phyloP scores from a whole-genome alignment of 2,113 vertebrate genomes.

The Oncorhynchus mykiss region DNA sequence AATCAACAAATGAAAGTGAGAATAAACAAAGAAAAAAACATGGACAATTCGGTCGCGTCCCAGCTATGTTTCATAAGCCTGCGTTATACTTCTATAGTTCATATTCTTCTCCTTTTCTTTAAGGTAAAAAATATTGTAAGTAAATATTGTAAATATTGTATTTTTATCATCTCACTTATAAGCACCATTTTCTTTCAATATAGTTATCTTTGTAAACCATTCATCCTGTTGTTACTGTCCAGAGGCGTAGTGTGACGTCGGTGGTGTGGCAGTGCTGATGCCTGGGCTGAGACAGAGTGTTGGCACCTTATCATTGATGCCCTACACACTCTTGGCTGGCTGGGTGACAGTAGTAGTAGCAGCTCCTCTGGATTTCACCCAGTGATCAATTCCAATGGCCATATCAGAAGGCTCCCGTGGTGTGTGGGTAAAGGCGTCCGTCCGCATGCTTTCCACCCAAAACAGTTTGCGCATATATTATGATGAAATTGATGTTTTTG shows the following conservation, averaged over 20 bases:
- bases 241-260: slow-evolving; percentile 44
- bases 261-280: slow-evolving; percentile 17
- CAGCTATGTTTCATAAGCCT: slow-evolving; percentile 59
- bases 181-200: slow-evolving; percentile 71
- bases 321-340: background rate
- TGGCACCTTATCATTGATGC: slow-evolving; percentile 16
- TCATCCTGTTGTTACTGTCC: slow-evolving; percentile 70
- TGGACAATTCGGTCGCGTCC: slow-evolving; percentile 54
- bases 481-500: no score
- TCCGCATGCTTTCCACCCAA: slow-evolving; percentile 2
- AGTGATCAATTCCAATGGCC: slow-evolving; percentile 9
- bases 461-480: no score
- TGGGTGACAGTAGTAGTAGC: slow-evolving; percentile 13
- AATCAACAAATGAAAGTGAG: slow-evolving; percentile 34
- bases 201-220: slow-evolving; percentile 65
- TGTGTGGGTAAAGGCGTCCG: slow-evolving; percentile 1
- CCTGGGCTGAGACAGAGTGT: background rate
- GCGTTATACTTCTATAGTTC: slow-evolving; percentile 55
- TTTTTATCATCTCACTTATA: slow-evolving; percentile 62
- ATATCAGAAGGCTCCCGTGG: slow-evolving; percentile 45
- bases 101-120: slow-evolving; percentile 64
- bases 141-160: no score
- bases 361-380: slow-evolving; percentile 9
- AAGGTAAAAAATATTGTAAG: slow-evolving; percentile 74
- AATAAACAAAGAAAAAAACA: slow-evolving; percentile 44